These are phyloP conservation scores for Thaleichthys pacificus DNA, from an alignment of 2,797 vertebrate species.

Conservation along the genomic window DNA sequence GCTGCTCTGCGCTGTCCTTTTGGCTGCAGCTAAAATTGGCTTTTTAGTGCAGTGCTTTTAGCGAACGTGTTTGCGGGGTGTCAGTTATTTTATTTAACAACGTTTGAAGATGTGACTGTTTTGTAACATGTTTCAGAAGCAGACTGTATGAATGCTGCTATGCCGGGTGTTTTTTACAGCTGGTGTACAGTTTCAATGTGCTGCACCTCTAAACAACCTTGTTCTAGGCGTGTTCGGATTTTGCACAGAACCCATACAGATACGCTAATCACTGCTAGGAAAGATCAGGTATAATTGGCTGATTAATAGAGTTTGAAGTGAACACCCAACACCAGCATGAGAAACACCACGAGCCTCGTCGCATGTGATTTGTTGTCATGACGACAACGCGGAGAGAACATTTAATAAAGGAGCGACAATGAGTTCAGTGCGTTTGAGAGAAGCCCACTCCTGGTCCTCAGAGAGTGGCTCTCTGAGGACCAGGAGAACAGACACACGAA, in stretches of 20 bases:
- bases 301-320: neutral
- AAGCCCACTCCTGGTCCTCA: neutral
- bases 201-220: no score
- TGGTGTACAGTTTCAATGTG: no score
- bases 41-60: constrained; percentile 26
- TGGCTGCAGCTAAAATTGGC: constrained; percentile 44
- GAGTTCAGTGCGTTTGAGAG: neutral
- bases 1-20: constrained; percentile 39
- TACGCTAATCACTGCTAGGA: neutral
- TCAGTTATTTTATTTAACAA: no score
- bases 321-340: neutral
- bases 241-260: constrained; percentile 22
- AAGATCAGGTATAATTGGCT: neutral
- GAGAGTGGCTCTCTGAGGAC: neutral
- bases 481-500: neutral
- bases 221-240: no score
- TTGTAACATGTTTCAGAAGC: no score
- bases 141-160: no score
- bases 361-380: constrained; percentile 61
- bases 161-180: no score
- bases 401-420: constrained; percentile 19
- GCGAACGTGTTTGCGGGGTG: neutral
- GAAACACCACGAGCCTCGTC: constrained; percentile 12
- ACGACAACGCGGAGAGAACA: constrained; percentile 50
- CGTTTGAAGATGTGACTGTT: no score